Percentiles rank a stretch among this genome's conserved stretches.
phyloP scores from a whole-genome alignment of 2,113 vertebrate species.

The Rhinichthys klamathensis region DNA sequence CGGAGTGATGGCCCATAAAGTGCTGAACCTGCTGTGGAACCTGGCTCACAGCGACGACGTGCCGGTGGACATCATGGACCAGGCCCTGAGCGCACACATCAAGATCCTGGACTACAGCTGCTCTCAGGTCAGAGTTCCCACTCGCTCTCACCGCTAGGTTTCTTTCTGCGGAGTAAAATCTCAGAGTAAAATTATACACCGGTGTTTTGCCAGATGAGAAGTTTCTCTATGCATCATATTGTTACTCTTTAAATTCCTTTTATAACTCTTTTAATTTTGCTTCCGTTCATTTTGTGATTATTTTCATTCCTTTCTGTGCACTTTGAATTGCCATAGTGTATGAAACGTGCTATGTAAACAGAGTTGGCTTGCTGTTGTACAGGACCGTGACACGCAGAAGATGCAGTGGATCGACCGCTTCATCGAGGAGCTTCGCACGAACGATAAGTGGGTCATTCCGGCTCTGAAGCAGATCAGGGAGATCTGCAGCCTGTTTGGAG shows the following conservation, averaged over 20 bases:
- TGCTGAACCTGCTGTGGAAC: constrained; percentile 96
- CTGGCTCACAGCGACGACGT: constrained; percentile 97
- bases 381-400: constrained; percentile 98
- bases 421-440: constrained; percentile 98
- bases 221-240: no score
- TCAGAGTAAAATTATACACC: no score
- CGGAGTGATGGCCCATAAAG: constrained; percentile 98
- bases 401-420: constrained; percentile 99
- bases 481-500: constrained; percentile 98
- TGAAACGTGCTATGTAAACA: no score
- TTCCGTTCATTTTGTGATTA: no score
- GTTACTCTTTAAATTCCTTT: no score
- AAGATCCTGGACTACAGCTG: constrained; percentile 99
- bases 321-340: no score
- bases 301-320: no score
- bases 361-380: constrained; percentile 44
- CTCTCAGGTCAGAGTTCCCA: constrained; percentile 83
- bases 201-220: no score
- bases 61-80: constrained; percentile 98
- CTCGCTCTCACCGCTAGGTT: not conserved
- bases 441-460: constrained; percentile 99
- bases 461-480: constrained; percentile 98
- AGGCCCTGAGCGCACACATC: constrained; percentile 97
- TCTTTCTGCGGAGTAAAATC: not conserved
- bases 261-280: no score